Percentiles rank a stretch among this genome's conserved stretches.
Conservation (phyloP, 2,888 invertebrate genomes). For the Erebia palarica region DNA sequence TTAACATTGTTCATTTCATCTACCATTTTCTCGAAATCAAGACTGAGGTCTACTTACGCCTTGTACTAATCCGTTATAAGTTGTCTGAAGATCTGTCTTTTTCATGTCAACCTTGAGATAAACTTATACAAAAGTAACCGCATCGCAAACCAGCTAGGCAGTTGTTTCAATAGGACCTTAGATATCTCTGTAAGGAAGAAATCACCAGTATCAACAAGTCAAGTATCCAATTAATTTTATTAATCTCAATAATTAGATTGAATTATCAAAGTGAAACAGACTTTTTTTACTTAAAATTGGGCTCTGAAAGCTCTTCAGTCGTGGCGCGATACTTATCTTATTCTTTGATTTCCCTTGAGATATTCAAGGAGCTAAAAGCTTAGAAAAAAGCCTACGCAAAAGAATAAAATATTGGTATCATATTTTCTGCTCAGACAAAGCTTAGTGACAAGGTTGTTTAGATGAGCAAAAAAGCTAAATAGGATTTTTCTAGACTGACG, state of each 20-base stretch:
- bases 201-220: background rate
- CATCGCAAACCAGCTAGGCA: too few relatives aligned
- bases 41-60: too few relatives aligned
- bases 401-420: conserved; percentile 24
- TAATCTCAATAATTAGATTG: conserved; percentile 22
- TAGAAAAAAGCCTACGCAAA: conserved; percentile 19
- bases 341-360: conserved; percentile 43
- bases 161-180: too few relatives aligned
- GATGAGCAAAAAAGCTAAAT: too few relatives aligned
- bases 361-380: conserved; percentile 32
- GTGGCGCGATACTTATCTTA: conserved; percentile 30
- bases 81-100: too few relatives aligned
- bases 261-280: conserved; percentile 2
- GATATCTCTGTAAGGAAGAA: too few relatives aligned
- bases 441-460: background rate
- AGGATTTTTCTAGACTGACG: too few relatives aligned
- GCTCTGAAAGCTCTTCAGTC: conserved; percentile 30
- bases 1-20: too few relatives aligned
- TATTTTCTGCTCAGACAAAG: conserved; percentile 24
- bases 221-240: background rate
- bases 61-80: too few relatives aligned
- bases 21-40: too few relatives aligned
- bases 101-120: too few relatives aligned
- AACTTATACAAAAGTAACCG: too few relatives aligned
- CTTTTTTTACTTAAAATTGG: conserved; percentile 26